A percentile compares a stretch with the other conserved stretches of the same genome.
Conservation (phyloP, 2,113 vertebrate species). For the Crotalus horridus region DNA sequence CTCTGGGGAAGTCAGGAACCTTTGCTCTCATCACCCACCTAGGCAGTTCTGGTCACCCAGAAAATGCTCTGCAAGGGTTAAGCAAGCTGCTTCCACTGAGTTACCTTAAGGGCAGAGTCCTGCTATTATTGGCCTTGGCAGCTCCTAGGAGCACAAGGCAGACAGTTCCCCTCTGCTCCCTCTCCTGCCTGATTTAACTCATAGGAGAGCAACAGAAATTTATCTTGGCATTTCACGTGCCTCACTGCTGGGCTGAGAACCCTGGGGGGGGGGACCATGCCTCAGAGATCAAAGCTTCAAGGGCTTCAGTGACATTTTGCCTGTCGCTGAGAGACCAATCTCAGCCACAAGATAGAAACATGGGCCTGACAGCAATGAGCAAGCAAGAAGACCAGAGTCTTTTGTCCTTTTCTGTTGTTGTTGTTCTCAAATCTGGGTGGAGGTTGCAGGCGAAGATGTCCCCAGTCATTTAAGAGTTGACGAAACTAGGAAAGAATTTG, state of each 20-base stretch:
- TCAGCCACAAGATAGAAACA: not conserved
- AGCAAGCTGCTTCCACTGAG: not conserved
- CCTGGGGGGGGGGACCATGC: not conserved
- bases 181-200: not conserved
- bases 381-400: not conserved
- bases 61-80: not conserved
- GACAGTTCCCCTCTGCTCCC: not conserved
- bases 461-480: not conserved
- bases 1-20: not conserved
- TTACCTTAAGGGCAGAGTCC: not conserved
- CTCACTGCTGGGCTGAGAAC: not conserved
- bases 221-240: not conserved
- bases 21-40: not conserved
- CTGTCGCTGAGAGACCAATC: not conserved
- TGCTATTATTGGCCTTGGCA: not conserved
- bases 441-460: not conserved
- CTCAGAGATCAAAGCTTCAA: not conserved
- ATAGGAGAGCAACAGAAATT: not conserved
- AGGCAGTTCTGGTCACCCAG: not conserved
- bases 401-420: not conserved
- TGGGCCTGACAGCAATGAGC: not conserved
- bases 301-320: not conserved
- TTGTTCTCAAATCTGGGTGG: not conserved
- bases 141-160: not conserved
- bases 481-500: not conserved